Percentiles rank a stretch among this genome's conserved stretches.
phyloP scores from a whole-genome alignment of 1,140 invertebrate species.

The Olivierus martensii region DNA sequence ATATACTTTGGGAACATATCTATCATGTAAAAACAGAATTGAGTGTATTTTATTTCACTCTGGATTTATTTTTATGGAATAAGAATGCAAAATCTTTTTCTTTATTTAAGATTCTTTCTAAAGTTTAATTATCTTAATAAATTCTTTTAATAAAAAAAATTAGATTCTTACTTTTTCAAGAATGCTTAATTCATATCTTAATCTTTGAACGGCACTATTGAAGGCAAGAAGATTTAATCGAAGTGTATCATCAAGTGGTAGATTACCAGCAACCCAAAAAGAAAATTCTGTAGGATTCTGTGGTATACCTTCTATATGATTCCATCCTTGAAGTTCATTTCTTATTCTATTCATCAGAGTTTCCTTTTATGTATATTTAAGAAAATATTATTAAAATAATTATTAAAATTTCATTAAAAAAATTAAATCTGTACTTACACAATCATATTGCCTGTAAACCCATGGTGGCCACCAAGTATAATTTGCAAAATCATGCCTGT shows the following conservation, averaged over 20 bases:
- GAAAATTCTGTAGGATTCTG: constrained; percentile 51
- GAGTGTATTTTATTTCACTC: too few species aligned
- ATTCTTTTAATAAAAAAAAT: too few species aligned
- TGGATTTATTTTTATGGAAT: too few species aligned
- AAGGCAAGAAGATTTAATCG: constrained; percentile 43
- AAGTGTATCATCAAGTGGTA: constrained; percentile 46
- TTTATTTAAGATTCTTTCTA: too few species aligned
- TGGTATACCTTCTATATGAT: constrained; percentile 35
- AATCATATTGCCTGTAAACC: constrained; percentile 55
- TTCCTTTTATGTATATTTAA: neutral
- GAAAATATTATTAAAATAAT: neutral
- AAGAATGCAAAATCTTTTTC: too few species aligned
- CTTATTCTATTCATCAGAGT: constrained; percentile 26
- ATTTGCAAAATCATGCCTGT: constrained; percentile 30
- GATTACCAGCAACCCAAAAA: constrained; percentile 61
- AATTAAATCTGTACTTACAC: constrained; percentile 25
- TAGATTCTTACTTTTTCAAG: constrained; percentile 41
- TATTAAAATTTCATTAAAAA: neutral
- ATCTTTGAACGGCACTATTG: constrained; percentile 48
- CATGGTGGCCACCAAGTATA: constrained; percentile 37
- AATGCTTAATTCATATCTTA: constrained; percentile 47
- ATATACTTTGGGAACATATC: too few species aligned
- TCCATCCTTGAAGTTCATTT: constrained; percentile 30
- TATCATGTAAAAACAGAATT: too few species aligned
- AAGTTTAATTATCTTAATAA: too few species aligned